Base-by-base conservation (phyloP, 2,113 vertebrate genomes). In the Candoia aspera region DNA sequence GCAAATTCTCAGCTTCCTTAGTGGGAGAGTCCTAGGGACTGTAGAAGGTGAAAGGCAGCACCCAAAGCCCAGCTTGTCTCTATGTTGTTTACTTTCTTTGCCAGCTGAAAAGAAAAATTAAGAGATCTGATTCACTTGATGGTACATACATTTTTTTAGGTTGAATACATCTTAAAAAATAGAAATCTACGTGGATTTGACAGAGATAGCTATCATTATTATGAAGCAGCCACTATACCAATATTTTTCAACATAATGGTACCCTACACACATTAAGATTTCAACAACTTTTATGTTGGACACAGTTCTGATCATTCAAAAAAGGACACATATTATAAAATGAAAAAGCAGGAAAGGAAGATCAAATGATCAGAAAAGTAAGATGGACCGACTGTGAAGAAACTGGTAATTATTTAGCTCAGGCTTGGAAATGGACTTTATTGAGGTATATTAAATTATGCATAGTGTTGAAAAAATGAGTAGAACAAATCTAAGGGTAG, bases 11-110 rank as follows among this genome's bases (percentile, higher is more conserved):
- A 60, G 87, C 9, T 19, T 93, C 92, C 86, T 98, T 93, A 98
- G 5, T 96, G 93, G 9, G 96, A 95, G 87, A 98, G 88, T 19
- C 96, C 98, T 96, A 99, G 96, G 96, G 99, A 98, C 96, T 99
- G 98, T 96, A 99, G 97, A 89, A 99, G 97, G 95, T 99, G 98
- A 93, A 99, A 99, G 37, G 98, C 99, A 64, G 99, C 99, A 29
- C 99, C 99, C 95, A 99, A 96, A 92, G 99, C 98, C 99, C 99
- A 99, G 96, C 99, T 99, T 0, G 98, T 99, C 97, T 99, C 99
- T 94, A 99, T 98, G 33, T 99, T 98, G 96, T 99, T 99, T 94
- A 99, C 98, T 96, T 99, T 99, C 97, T 99, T 99, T 94, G 98
- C 96, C 46, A 99, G 97, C 99, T 99, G 96, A 96, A 90, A 92